Evolutionary conservation across 2,797 vertebrate species (phyloP).

Genomic region (Lophius americanus): DNA sequence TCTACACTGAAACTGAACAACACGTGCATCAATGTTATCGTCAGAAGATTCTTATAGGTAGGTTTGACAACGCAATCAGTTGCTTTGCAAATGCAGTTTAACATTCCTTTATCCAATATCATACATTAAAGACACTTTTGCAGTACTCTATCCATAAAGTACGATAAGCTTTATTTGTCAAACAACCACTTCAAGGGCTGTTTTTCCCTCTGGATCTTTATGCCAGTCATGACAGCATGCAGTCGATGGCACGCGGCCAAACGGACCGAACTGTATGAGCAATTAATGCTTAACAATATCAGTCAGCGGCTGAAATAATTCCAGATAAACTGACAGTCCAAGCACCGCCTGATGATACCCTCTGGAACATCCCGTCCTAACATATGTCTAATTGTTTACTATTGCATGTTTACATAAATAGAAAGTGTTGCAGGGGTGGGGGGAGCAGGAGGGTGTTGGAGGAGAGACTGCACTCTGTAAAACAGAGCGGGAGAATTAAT

Average conservation of each 20-base stretch:
- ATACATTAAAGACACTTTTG: constrained; percentile 1
- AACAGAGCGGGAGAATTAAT: constrained; percentile 74
- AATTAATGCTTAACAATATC: constrained; percentile 78
- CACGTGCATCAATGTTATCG: neutral
- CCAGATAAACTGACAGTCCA: constrained; percentile 56
- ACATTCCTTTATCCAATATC: neutral
- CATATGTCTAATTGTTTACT: constrained; percentile 79
- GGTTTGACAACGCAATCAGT: neutral
- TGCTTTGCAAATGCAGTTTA: no score
- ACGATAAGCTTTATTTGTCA: neutral
- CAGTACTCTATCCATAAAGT: neutral
- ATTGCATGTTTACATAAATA: constrained; percentile 78
- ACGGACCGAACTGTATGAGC: constrained; percentile 78
- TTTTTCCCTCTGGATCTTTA: constrained; percentile 7
- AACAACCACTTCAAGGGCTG: neutral
- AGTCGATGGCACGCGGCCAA: constrained; percentile 41
- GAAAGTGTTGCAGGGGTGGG: constrained; percentile 64
- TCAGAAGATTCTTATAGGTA: neutral
- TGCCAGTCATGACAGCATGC: constrained; percentile 18
- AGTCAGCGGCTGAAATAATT: constrained; percentile 56
- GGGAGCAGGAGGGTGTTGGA: neutral
- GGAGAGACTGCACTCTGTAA: constrained; percentile 56
- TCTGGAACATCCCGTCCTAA: constrained; percentile 64
- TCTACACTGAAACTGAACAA: neutral
- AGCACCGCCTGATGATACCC: constrained; percentile 59